Evolutionary conservation across 2,113 vertebrate genomes (phyloP), one percentile per base, ranked within the genome.

Genomic region (Panthera uncia): DNA sequence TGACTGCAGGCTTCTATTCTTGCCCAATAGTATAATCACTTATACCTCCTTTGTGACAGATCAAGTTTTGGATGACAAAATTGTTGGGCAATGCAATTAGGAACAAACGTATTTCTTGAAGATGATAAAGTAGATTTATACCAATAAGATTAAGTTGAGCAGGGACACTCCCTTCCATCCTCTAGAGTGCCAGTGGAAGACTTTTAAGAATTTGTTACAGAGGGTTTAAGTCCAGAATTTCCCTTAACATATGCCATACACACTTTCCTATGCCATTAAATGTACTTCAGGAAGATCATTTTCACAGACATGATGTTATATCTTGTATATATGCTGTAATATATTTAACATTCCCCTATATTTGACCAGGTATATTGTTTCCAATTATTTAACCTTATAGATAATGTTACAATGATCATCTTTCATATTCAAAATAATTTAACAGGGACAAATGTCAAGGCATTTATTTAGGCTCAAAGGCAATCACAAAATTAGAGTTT

Each of bases 391-490:
- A 74, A 69, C 23, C 38, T 18, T n/a, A 94, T 36, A 83, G 61
- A 50, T 81, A 69, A 92, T 55, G 68, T 45, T 82, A 81, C 13
- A 33, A 33, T 84, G 33, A 86, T 85, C 83, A 89, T 38, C 23
- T 93, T 94, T 93, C 33, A 12, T 83, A 71, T 79, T 27, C 87
- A 83, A 91, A 94, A 71, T 91, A 74, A 78, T 57, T 82, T 57
- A 78, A 84, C 5, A 66, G 21, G n/a, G 12, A 45, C 23, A 83
- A 88, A 91, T 11, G 33, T 79, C 87, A 95, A 90, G 55, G 27
- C 25, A 14, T 71, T 80, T 93, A 45, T 92, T 57, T 86, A 85
- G 80, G 50, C n/a, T 86, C 66, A 87, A 55, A 38, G 19, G 3
- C 4, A 63, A 80, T 50, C 38, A 79, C 48, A 45, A 45, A 83